Base-by-base conservation (phyloP, 2,888 invertebrate species). In the Chloroclysta siterata region DNA sequence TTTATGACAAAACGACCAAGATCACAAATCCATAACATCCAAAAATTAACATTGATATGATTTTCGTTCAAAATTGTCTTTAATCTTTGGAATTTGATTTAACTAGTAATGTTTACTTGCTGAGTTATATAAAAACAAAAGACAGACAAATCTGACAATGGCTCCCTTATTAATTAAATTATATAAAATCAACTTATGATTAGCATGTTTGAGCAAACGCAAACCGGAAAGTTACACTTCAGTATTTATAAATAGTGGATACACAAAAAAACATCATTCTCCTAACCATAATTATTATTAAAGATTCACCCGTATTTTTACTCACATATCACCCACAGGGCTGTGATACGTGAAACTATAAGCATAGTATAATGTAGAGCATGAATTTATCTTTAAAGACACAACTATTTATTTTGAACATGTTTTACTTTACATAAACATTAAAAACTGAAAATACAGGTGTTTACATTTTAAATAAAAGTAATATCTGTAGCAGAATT, bases 151-250 rank as follows among this genome's bases (percentile, higher is more conserved):
- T 47, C 14, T 47, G 4, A 46, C 17, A 14, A 13, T 50, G 15
- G n/a, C 22, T 46, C 17, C 36, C 28, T 11, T 15, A 36, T 44
- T 17, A 60, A 44, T 29, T 44, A 48, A 33, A 50, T 42, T 41
- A 50, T n/a, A 41, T n/a, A 33, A 47, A 53, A 53, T 50, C 29
- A 54, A 60, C 54, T 60, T 78, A 81, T 74, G 71, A 78, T 76
- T 74, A 81, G 74, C 73, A 70, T 75, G 72, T 83, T 83, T 61
- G 84, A 84, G 83, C 84, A 84, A 82, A 79, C 72, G 66, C 74
- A 78, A 77, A 73, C 72, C 70, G 70, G 73, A 74, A 76, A 71
- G 47, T 53, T 50, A 50, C 55, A 54, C 60, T 51, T 54, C 17
- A 17, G 29, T 52, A 47, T 7, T 39, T 39, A 22, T 36, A 14